Conservation (phyloP, 2,797 vertebrate genomes). For the Staurois parvus region DNA sequence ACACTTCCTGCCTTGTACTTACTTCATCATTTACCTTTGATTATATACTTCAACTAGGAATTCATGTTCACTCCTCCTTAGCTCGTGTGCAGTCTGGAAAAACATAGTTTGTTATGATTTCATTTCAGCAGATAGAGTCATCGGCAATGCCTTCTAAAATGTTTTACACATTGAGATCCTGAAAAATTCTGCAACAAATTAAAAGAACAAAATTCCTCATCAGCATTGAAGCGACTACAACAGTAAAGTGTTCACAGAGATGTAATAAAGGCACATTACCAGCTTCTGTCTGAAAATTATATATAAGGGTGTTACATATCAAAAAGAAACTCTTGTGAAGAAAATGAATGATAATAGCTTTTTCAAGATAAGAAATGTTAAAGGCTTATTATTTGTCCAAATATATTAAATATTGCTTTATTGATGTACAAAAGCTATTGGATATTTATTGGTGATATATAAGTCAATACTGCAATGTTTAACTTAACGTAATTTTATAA, state of each 20-base stretch:
- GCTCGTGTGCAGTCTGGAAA: constrained; percentile 13
- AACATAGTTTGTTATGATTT: constrained; percentile 52
- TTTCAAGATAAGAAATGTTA: neutral
- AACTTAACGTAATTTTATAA: no score
- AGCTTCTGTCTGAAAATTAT: constrained; percentile 37
- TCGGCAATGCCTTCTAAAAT: neutral
- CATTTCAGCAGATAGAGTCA: constrained; percentile 28
- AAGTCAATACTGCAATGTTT: no score
- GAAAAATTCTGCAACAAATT: constrained; percentile 49
- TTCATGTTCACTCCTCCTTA: constrained; percentile 18
- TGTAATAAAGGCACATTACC: constrained; percentile 30
- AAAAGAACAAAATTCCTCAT: constrained; percentile 56
- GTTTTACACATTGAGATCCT: constrained; percentile 31
- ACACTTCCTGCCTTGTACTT: constrained; percentile 9
- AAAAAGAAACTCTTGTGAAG: constrained; percentile 11
- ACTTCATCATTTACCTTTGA: constrained; percentile 34
- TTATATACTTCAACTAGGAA: constrained; percentile 28
- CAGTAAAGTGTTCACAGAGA: constrained; percentile 41
- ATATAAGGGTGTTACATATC: constrained; percentile 1
- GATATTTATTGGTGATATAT: no score
- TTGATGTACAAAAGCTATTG: no score
- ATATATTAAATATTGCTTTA: no score
- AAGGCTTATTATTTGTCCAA: no score
- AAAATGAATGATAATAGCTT: constrained; percentile 1
- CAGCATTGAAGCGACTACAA: constrained; percentile 46